Conservation (phyloP, 2,113 vertebrate genomes). For the Cavia porcellus region DNA sequence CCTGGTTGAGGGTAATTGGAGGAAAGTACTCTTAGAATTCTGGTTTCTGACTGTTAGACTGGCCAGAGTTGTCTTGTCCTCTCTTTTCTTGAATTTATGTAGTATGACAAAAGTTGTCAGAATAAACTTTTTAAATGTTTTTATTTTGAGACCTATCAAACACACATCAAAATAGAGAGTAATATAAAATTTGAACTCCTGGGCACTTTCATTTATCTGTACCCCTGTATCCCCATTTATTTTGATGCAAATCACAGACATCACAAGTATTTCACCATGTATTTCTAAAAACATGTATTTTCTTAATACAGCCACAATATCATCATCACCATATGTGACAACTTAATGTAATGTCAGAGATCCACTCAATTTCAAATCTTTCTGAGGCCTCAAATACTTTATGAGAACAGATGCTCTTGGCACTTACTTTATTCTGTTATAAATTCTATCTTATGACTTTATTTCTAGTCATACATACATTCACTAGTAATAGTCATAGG, state of each 20-base stretch:
- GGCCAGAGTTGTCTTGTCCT: neutral
- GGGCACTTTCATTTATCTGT: neutral
- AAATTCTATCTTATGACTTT: constrained; percentile 21
- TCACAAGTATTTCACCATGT: neutral
- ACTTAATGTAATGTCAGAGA: neutral
- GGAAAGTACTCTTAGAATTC: neutral
- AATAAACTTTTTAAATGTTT: constrained; percentile 5
- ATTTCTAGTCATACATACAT: neutral
- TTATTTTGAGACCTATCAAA: constrained; percentile 25
- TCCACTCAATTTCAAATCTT: neutral
- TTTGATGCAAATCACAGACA: neutral
- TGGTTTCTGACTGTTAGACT: neutral
- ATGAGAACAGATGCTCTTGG: neutral
- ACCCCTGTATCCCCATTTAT: neutral
- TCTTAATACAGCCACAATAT: neutral
- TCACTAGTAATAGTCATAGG: neutral
- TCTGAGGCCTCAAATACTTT: neutral
- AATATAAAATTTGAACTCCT: neutral
- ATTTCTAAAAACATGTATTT: neutral
- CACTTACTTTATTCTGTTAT: constrained; percentile 40
- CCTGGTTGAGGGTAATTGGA: neutral
- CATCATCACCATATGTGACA: neutral
- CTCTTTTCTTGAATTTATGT: constrained; percentile 33
- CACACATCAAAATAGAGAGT: neutral
- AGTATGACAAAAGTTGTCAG: neutral